Evolutionary conservation across 2,888 invertebrate species (phyloP).

Genomic region (Trissolcus japonicus): DNA sequence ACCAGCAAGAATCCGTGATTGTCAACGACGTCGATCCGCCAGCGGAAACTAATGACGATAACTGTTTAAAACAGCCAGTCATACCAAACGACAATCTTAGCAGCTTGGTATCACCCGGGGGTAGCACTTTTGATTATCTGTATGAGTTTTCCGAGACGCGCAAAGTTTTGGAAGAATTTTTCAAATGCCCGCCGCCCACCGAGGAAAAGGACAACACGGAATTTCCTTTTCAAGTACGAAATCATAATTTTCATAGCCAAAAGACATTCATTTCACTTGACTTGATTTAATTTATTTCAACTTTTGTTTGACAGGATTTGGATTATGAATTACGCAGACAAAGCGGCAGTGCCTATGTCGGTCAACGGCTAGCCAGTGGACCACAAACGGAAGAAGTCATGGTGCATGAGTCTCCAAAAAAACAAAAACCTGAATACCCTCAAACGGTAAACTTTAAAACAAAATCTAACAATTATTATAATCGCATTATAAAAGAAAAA

Average conservation of each 20-base stretch:
- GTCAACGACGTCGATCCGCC: conserved; percentile 40
- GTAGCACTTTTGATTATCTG: conserved; percentile 87
- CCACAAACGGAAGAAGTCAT: conserved; percentile 75
- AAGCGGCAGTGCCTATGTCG: conserved; percentile 86
- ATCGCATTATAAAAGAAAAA: no score
- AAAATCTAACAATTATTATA: no score
- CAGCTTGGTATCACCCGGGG: conserved; percentile 72
- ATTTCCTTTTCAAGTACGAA: conserved; percentile 77
- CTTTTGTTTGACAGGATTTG: conserved; percentile 78
- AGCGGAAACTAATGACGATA: conserved; percentile 58
- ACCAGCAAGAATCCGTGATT: conserved; percentile 39
- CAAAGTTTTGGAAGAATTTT: conserved; percentile 94
- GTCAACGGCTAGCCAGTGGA: conserved; percentile 83
- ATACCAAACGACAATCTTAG: conserved; percentile 71
- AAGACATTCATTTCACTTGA: background rate
- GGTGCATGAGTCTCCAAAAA: conserved; percentile 75
- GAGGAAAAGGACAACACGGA: conserved; percentile 78
- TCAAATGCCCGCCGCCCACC: conserved; percentile 85
- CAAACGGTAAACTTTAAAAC: conserved; percentile 64
- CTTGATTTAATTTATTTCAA: background rate
- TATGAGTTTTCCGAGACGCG: conserved; percentile 95
- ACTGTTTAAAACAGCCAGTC: conserved; percentile 64
- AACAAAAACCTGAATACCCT: conserved; percentile 71
- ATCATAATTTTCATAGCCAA: background rate
- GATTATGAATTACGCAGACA: conserved; percentile 88